These are phyloP conservation scores for Forbesichthys agassizii DNA, from an alignment of 2,113 vertebrate genomes.

Conservation along the genomic window DNA sequence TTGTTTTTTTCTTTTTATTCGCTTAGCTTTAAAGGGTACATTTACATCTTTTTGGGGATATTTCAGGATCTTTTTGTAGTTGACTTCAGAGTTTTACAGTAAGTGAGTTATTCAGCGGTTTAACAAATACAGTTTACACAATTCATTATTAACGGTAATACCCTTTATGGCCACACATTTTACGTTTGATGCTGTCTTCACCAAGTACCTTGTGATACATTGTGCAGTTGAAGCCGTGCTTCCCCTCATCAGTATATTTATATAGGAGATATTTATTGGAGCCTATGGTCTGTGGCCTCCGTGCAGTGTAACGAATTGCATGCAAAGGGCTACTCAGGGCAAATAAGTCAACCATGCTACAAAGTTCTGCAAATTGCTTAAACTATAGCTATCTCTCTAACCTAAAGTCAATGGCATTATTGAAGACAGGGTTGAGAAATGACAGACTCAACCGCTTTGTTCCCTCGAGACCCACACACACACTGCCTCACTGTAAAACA, in stretches of 20 bases:
- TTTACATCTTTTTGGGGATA: constrained; percentile 12
- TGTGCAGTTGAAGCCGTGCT: constrained; percentile 13
- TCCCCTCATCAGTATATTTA: constrained; percentile 38
- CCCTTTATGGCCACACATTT: constrained; percentile 33
- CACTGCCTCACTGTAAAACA: constrained; percentile 66
- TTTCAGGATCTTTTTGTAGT: constrained; percentile 17
- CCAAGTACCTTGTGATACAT: constrained; percentile 37
- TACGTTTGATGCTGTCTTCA: constrained; percentile 9
- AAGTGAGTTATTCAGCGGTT: constrained; percentile 6
- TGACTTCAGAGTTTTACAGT: constrained; percentile 10
- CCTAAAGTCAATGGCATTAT: constrained; percentile 68
- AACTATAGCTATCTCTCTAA: constrained; percentile 52
- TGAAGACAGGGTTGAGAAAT: constrained; percentile 64
- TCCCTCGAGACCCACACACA: constrained; percentile 48
- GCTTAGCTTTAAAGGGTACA: not conserved
- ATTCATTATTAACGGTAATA: constrained; percentile 44
- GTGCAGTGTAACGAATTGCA: constrained; percentile 54
- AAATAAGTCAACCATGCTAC: constrained; percentile 59
- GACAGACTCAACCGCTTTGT: constrained; percentile 52
- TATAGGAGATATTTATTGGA: constrained; percentile 58
- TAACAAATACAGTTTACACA: constrained; percentile 36
- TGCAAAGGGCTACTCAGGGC: constrained; percentile 65
- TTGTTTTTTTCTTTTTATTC: constrained; percentile 13
- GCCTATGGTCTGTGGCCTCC: constrained; percentile 29
- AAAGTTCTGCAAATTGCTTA: constrained; percentile 60